A percentile compares a stretch with the other conserved stretches of the same genome.
These are phyloP conservation scores for Oscheius sp. DNA, from an alignment of 2,888 invertebrate genomes.

Conservation along the genomic window DNA sequence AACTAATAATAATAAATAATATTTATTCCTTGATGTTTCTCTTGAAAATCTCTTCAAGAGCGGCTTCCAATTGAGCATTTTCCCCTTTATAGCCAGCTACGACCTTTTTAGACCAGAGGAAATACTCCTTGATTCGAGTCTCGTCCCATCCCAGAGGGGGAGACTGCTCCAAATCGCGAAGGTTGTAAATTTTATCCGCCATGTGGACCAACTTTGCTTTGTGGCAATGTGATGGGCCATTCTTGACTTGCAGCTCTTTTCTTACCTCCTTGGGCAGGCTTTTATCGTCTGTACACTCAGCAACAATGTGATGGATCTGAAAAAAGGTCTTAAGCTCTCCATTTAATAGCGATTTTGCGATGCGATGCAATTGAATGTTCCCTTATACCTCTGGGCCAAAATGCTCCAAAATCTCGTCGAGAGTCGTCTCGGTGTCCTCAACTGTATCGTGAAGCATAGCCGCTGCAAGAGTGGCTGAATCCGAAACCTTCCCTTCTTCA, in stretches of 20 bases:
- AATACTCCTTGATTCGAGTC: conserved; percentile 61
- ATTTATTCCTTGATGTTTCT: conserved; percentile 31
- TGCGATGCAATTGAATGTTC: no score
- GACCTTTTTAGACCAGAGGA: conserved; percentile 61
- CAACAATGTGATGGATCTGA: conserved; percentile 39
- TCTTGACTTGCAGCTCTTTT: conserved; percentile 72
- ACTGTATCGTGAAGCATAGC: conserved; percentile 85
- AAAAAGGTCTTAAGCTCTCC: no score
- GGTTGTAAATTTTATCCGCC: conserved; percentile 84
- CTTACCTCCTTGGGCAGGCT: conserved; percentile 76
- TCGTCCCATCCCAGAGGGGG: conserved; percentile 67
- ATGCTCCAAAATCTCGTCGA: conserved; percentile 74
- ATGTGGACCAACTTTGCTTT: conserved; percentile 81
- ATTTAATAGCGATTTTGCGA: no score
- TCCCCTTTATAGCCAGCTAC: conserved; percentile 60
- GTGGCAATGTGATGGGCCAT: conserved; percentile 54
- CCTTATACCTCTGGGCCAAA: conserved; percentile 62
- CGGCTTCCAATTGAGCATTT: conserved; percentile 60
- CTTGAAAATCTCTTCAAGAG: conserved; percentile 64
- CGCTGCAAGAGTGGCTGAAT: conserved; percentile 75
- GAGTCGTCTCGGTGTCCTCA: conserved; percentile 82
- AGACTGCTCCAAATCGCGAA: conserved; percentile 78
- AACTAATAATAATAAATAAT: not conserved
- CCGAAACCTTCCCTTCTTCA: conserved; percentile 60
- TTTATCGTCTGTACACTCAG: conserved; percentile 78